Conservation (phyloP, 1,140 invertebrate species). For the Akabosia matsudoensis region DNA sequence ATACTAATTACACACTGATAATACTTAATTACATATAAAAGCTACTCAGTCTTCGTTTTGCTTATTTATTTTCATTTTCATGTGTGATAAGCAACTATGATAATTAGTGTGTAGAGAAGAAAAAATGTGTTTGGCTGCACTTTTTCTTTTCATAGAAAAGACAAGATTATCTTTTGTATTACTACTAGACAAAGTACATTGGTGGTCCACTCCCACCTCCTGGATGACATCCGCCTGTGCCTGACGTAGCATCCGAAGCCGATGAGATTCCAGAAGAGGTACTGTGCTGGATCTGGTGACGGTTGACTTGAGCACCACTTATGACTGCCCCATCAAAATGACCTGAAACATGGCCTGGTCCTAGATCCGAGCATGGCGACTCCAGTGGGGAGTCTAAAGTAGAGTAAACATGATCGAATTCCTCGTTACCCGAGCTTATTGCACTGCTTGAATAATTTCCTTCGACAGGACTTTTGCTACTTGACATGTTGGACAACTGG, state of each 20-base stretch:
- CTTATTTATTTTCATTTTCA: not conserved
- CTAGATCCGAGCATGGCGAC: constrained; percentile 8
- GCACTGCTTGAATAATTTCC: constrained; percentile 21
- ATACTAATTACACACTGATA: not conserved
- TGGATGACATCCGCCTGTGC: constrained; percentile 4
- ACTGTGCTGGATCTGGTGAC: constrained; percentile 4
- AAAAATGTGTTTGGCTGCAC: not conserved
- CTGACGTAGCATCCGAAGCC: not conserved
- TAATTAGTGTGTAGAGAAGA: not conserved
- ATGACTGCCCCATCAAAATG: constrained; percentile 6
- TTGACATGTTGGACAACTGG: not conserved
- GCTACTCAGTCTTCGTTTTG: not conserved
- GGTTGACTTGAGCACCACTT: not conserved
- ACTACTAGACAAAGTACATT: constrained; percentile 14
- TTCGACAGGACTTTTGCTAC: not conserved
- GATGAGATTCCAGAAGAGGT: constrained; percentile 5
- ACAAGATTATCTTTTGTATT: not conserved
- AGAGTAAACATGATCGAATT: constrained; percentile 31
- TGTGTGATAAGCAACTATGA: not conserved
- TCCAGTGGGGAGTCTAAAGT: constrained; percentile 17
- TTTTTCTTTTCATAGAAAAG: not conserved
- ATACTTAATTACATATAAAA: not conserved
- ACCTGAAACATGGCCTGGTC: not conserved
- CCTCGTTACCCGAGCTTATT: constrained; percentile 23
- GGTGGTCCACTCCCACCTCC: not conserved